These are phyloP conservation scores for Drosophila pallidifrons DNA, from an alignment of 1,140 invertebrate genomes.

Conservation along the genomic window DNA sequence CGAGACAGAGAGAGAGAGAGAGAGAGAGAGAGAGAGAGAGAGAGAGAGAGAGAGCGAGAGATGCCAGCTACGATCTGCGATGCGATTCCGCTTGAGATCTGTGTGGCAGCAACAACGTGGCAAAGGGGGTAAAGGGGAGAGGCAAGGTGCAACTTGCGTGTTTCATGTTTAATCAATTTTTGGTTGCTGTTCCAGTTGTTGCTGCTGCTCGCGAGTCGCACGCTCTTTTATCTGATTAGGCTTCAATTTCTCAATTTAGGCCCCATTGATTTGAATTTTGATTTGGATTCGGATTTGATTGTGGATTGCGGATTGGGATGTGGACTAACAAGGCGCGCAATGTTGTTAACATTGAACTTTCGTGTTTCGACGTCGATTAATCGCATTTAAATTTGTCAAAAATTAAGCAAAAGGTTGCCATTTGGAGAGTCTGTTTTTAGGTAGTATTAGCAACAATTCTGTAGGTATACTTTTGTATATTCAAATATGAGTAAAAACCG, in stretches of 20 bases:
- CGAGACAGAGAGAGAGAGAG: background rate
- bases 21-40: background rate
- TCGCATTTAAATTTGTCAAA: conserved; percentile 5
- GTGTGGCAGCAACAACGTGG: background rate
- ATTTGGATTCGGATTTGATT: conserved; percentile 17
- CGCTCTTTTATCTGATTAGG: conserved; percentile 77
- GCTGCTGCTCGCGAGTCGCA: conserved; percentile 62
- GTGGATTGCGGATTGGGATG: conserved; percentile 19
- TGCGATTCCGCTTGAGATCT: conserved; percentile 51
- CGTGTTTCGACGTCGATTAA: conserved; percentile 46
- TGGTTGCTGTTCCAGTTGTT: conserved; percentile 30
- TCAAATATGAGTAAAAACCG: too few species aligned
- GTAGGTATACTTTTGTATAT: too few species aligned
- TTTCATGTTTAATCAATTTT: conserved; percentile 82
- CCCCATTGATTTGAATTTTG: conserved; percentile 56
- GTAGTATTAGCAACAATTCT: too few species aligned
- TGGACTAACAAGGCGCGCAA: conserved; percentile 29
- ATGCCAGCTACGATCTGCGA: conserved; percentile 14
- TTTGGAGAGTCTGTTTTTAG: too few species aligned
- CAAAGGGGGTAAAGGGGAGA: conserved; percentile 1
- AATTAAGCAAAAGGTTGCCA: too few species aligned
- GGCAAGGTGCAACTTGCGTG: conserved; percentile 59
- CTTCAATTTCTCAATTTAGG: conserved; percentile 81
- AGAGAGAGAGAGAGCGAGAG: background rate
- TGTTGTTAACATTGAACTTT: conserved; percentile 79